Conservation (phyloP, 2,797 vertebrate species). For the Tamandua tetradactyla region DNA sequence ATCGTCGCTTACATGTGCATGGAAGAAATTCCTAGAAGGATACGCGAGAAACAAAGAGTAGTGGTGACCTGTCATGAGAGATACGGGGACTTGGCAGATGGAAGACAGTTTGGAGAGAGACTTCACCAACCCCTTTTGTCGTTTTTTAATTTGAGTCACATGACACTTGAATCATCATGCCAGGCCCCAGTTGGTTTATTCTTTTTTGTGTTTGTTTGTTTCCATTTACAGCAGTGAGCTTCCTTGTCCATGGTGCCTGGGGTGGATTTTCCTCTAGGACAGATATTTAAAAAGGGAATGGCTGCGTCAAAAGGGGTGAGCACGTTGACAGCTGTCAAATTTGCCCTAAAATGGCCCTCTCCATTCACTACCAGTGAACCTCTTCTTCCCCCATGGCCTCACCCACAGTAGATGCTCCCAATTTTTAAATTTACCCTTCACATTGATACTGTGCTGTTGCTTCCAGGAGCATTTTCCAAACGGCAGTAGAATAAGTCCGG, state of each 20-base stretch:
- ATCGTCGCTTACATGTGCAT: not conserved
- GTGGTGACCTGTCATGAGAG: accelerated
- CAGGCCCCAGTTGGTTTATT: not conserved
- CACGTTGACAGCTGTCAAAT: not conserved
- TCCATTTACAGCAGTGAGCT: not conserved
- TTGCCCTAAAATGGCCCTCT: not conserved
- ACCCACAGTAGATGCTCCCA: not conserved
- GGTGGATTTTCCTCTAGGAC: not conserved
- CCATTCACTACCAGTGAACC: not conserved
- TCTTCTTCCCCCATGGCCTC: not conserved
- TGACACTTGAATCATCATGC: not conserved
- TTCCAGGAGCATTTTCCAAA: not conserved
- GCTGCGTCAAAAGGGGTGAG: not conserved
- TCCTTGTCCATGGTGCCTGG: not conserved
- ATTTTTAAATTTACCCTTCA: not conserved
- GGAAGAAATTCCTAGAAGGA: not conserved
- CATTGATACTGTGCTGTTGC: not conserved
- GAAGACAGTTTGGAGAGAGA: not conserved
- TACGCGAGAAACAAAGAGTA: not conserved
- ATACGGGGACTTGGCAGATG: not conserved
- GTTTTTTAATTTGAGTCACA: not conserved
- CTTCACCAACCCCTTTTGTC: not conserved
- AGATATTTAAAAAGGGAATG: not conserved
- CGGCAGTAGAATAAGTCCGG: not conserved
- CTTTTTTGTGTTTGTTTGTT: not conserved